Conservation (phyloP, 2,113 vertebrate species). For the Erythrocebus patas region DNA sequence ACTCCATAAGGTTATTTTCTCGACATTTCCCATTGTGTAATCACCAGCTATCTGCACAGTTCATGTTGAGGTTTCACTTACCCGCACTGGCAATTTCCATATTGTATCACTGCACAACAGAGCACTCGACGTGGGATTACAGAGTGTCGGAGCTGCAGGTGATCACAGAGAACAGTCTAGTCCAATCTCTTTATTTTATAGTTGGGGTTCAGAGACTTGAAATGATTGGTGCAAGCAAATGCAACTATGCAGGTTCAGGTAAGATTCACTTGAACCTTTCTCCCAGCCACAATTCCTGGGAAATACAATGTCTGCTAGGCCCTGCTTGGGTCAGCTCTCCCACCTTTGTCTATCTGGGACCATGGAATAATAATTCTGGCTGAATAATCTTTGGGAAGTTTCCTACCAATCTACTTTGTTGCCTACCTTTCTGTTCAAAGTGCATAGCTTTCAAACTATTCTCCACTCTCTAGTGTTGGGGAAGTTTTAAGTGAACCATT, state of each 20-base stretch:
- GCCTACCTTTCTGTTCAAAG: not conserved
- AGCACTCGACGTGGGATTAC: not conserved
- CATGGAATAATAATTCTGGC: not conserved
- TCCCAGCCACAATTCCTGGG: not conserved
- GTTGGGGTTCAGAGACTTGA: not conserved
- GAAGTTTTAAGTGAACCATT: not conserved
- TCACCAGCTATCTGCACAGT: constrained; percentile 69
- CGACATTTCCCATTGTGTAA: constrained; percentile 75
- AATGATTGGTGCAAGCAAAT: not conserved
- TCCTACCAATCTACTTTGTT: not conserved
- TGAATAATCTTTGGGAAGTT: not conserved
- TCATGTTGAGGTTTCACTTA: constrained; percentile 67
- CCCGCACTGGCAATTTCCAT: constrained; percentile 55
- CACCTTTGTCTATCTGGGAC: not conserved
- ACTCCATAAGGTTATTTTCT: constrained; percentile 83
- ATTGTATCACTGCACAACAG: not conserved
- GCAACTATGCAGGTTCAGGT: not conserved
- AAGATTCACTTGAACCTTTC: not conserved
- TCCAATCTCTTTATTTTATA: constrained; percentile 1
- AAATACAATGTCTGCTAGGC: not conserved
- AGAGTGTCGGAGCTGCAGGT: not conserved
- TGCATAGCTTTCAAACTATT: not conserved
- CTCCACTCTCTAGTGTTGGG: not conserved
- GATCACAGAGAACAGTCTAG: not conserved
- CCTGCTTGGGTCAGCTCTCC: not conserved